Percentiles rank a stretch among this genome's conserved stretches.
phyloP scores from a whole-genome alignment of 2,888 invertebrate species.

The Trypoxylon attenuatum region DNA sequence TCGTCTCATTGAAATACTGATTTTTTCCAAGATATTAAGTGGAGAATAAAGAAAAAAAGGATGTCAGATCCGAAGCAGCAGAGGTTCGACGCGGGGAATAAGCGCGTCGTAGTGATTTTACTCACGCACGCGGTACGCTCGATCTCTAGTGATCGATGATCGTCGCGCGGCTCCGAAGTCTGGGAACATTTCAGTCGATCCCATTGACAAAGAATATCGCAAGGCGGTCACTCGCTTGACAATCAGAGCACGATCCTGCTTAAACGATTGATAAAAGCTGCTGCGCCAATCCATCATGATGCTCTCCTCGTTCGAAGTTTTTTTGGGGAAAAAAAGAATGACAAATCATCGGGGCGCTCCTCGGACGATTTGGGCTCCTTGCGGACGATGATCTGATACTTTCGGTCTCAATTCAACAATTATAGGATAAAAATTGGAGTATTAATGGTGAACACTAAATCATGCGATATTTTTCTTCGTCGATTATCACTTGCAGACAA shows the following conservation, averaged over 20 bases:
- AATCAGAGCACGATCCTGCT: constrained; percentile 53
- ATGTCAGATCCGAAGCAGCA: too few species aligned
- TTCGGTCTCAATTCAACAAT: too few species aligned
- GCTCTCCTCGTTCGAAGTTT: constrained; percentile 32
- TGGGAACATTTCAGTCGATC: constrained; percentile 43
- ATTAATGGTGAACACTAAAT: too few species aligned
- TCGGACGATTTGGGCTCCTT: constrained; percentile 14
- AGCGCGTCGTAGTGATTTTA: constrained; percentile 54
- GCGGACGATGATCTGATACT: constrained; percentile 10
- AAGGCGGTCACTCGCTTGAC: constrained; percentile 32
- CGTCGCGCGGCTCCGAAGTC: constrained; percentile 42
- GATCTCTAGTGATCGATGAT: constrained; percentile 53
- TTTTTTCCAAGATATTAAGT: too few species aligned
- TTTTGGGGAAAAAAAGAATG: constrained; percentile 8
- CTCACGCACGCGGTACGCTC: constrained; percentile 49
- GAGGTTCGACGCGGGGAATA: too few species aligned
- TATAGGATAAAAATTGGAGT: too few species aligned
- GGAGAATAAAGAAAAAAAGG: too few species aligned
- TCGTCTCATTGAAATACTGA: too few species aligned
- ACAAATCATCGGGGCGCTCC: constrained; percentile 27
- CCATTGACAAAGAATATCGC: constrained; percentile 59
- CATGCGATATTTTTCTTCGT: too few species aligned
- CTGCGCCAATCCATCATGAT: constrained; percentile 62
- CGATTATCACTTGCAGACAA: too few species aligned
- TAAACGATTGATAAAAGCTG: constrained; percentile 63